Conservation (phyloP, 2,113 vertebrate species). For the Notechis scutatus region DNA sequence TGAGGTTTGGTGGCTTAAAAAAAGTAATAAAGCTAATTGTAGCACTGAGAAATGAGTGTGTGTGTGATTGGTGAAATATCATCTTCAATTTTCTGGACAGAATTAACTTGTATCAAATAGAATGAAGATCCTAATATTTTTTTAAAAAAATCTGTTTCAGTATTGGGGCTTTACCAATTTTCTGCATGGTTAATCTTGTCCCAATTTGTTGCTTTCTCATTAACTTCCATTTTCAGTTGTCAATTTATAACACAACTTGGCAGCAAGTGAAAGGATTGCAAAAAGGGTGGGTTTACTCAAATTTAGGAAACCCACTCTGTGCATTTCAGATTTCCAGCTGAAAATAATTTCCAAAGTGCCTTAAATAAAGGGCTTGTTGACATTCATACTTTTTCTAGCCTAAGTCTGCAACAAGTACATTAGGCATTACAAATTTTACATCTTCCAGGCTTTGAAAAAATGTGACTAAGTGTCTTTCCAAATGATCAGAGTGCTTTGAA, state of each 20-base stretch:
- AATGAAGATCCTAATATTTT: background rate
- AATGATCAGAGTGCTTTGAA: constrained; percentile 57
- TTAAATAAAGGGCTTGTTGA: constrained; percentile 16
- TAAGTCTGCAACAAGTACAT: constrained; percentile 34
- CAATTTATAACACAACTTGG: background rate
- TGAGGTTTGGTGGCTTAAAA: background rate
- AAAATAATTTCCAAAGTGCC: constrained; percentile 32
- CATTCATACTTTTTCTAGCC: constrained; percentile 39
- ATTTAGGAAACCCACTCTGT: background rate
- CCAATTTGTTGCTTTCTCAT: background rate
- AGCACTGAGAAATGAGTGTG: background rate
- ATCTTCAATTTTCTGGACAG: background rate
- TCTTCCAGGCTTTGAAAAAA: constrained; percentile 49
- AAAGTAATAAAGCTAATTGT: background rate
- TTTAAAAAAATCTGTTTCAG: background rate
- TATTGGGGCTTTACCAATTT: background rate
- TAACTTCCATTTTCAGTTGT: background rate
- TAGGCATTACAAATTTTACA: constrained; percentile 52
- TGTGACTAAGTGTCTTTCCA: constrained; percentile 43
- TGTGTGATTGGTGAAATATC: background rate
- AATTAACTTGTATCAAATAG: constrained; percentile 13
- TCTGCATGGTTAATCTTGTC: background rate
- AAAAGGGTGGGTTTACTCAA: background rate
- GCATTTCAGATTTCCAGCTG: constrained; percentile 9
- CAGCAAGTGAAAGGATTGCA: background rate